Conservation (phyloP, 2,888 invertebrate species). For the Carcina quercana region DNA sequence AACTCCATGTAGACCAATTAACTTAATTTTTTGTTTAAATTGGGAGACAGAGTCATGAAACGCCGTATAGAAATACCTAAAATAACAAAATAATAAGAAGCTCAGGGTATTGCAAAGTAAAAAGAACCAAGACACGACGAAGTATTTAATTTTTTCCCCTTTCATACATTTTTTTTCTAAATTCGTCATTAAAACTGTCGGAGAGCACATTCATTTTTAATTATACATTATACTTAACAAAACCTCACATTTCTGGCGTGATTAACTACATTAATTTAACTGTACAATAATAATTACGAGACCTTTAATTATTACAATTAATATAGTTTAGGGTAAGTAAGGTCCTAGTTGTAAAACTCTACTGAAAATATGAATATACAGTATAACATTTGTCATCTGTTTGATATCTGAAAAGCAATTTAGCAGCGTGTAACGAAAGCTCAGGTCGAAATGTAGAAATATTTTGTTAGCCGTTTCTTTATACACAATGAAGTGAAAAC, state of each 20-base stretch:
- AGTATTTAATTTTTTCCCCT: conserved; percentile 71
- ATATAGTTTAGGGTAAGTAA: conserved; percentile 51
- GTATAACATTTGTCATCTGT: conserved; percentile 11
- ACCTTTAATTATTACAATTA: conserved; percentile 66
- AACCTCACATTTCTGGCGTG: conserved; percentile 68
- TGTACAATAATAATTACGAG: conserved; percentile 72
- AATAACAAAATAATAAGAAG: conserved; percentile 9
- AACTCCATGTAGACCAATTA: too few species aligned
- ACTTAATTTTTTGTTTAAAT: too few species aligned
- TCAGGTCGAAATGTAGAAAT: not conserved
- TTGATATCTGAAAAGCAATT: conserved; percentile 41
- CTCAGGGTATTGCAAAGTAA: conserved; percentile 34
- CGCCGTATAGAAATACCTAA: too few species aligned
- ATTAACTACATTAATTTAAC: conserved; percentile 71
- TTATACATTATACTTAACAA: conserved; percentile 70
- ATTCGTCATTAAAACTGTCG: conserved; percentile 72
- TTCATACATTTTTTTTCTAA: conserved; percentile 73
- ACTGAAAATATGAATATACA: conserved; percentile 49
- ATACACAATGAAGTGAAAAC: too few species aligned
- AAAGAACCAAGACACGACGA: conserved; percentile 68
- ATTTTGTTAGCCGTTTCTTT: too few species aligned
- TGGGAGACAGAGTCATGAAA: too few species aligned
- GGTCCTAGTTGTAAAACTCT: conserved; percentile 51
- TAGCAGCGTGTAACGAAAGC: conserved; percentile 5
- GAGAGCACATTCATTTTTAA: conserved; percentile 72